phyloP scores from a whole-genome alignment of 2,797 vertebrate genomes.

The Siniperca undulata region DNA sequence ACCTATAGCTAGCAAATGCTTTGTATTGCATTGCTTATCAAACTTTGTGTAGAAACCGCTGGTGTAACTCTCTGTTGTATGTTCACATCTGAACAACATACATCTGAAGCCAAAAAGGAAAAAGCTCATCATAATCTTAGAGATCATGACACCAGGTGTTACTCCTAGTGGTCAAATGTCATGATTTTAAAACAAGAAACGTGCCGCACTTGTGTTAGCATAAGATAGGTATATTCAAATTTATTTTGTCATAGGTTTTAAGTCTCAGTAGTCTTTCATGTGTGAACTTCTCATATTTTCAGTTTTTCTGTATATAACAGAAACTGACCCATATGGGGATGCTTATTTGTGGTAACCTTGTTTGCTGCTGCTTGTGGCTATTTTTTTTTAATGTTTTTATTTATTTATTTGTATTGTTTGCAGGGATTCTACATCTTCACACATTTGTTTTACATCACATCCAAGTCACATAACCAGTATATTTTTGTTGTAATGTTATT shows the following conservation, averaged over 20 bases:
- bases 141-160: neutral
- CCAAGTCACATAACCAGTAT: conserved; percentile 22
- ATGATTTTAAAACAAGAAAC: neutral
- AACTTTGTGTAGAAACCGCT: neutral
- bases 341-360: neutral
- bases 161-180: neutral
- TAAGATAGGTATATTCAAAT: neutral
- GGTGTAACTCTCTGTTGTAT: too few relatives aligned
- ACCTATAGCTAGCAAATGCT: neutral
- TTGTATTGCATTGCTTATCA: neutral
- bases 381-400: conserved; percentile 11
- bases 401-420: conserved; percentile 45
- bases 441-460: conserved; percentile 11
- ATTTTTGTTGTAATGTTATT: neutral
- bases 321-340: neutral
- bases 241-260: neutral
- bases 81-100: too few relatives aligned
- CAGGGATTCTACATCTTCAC: conserved; percentile 4
- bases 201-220: neutral
- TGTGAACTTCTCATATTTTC: neutral
- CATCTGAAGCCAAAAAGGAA: neutral
- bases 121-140: neutral
- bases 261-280: neutral
- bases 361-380: neutral
- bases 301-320: neutral